Evolutionary conservation across 37 sponge, comb jelly and placozoan species (phyloP).

Genomic region (Corticium candelabrum): DNA sequence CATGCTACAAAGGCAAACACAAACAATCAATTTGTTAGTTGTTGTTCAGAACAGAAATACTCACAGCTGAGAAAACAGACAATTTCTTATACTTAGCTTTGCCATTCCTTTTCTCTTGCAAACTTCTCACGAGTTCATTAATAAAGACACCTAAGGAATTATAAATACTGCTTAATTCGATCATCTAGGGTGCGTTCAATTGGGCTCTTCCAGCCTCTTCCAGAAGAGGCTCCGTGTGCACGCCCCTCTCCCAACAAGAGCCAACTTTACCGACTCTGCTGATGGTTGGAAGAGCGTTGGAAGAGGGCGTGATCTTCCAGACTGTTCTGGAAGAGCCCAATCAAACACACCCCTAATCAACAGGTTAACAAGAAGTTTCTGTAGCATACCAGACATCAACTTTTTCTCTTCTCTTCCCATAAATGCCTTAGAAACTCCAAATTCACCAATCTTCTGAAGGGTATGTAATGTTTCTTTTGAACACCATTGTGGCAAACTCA

Average conservation of each 20-base stretch:
- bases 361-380: too few relatives aligned
- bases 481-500: too few relatives aligned
- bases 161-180: background rate
- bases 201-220: too few relatives aligned
- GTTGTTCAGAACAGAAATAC: too few relatives aligned
- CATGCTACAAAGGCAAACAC: conserved; percentile 38
- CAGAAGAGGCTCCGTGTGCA: too few relatives aligned
- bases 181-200: too few relatives aligned
- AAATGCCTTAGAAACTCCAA: background rate
- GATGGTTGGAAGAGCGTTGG: background rate
- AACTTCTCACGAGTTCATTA: background rate
- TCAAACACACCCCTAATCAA: too few relatives aligned
- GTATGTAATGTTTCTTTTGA: too few relatives aligned
- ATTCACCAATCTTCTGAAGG: background rate
- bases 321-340: too few relatives aligned
- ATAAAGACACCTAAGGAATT: background rate
- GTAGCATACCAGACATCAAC: too few relatives aligned
- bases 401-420: background rate
- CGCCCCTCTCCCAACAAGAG: conserved; percentile 1
- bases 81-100: background rate
- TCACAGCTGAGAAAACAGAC: background rate
- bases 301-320: too few relatives aligned
- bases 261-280: background rate
- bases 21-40: background rate
- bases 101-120: background rate